These are phyloP conservation scores for Hydrophis major DNA, from an alignment of 2,797 vertebrate species.

Conservation along the genomic window DNA sequence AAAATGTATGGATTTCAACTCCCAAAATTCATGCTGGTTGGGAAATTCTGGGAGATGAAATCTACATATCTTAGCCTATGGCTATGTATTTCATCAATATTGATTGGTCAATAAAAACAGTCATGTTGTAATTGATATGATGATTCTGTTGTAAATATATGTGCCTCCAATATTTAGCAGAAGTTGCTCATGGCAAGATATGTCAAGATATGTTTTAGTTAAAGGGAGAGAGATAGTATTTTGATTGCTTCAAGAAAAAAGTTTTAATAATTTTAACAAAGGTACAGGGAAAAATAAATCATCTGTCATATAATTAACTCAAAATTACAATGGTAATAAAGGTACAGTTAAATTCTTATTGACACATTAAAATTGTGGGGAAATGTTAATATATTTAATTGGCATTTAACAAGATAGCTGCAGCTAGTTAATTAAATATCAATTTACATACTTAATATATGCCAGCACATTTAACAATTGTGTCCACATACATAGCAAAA, in stretches of 20 bases:
- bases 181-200: neutral
- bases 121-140: neutral
- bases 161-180: neutral
- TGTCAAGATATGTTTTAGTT: neutral
- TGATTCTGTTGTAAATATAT: neutral
- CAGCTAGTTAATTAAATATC: constrained; percentile 66
- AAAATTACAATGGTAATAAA: constrained; percentile 66
- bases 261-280: constrained; percentile 52
- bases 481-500: constrained; percentile 42
- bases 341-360: constrained; percentile 66
- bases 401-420: constrained; percentile 66
- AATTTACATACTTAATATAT: constrained; percentile 64
- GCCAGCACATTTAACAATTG: constrained; percentile 59
- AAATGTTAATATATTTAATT: constrained; percentile 70
- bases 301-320: constrained; percentile 60
- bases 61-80: neutral
- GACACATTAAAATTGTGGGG: constrained; percentile 61
- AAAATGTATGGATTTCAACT: neutral
- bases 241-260: constrained; percentile 52
- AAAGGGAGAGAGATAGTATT: neutral
- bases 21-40: neutral
- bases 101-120: neutral
- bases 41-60: neutral
- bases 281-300: constrained; percentile 59
- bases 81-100: neutral